These are phyloP conservation scores for Schizopygopsis malacanthus DNA, from an alignment of 2,797 vertebrate species.

Conservation along the genomic window DNA sequence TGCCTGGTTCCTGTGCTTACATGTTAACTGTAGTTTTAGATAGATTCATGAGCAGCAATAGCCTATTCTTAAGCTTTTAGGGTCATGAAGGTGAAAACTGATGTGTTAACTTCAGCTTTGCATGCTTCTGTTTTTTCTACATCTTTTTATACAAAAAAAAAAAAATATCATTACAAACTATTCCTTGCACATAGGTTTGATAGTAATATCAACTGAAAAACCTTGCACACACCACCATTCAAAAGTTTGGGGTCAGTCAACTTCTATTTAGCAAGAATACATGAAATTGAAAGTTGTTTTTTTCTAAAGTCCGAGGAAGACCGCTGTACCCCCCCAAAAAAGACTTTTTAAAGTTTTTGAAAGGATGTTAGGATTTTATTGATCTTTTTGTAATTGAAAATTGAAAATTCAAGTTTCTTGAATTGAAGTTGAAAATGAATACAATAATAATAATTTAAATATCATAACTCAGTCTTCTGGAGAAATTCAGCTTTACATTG, in stretches of 20 bases:
- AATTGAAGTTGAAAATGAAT: too few relatives aligned
- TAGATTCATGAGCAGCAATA: background rate
- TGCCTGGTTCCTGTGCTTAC: background rate
- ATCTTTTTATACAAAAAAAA: background rate
- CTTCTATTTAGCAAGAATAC: background rate
- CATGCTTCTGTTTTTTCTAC: background rate
- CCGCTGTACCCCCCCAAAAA: too few relatives aligned
- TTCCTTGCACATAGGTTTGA: background rate
- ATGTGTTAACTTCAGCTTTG: background rate
- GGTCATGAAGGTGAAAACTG: background rate
- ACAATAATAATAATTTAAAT: too few relatives aligned
- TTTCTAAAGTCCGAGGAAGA: too few relatives aligned
- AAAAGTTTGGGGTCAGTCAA: background rate
- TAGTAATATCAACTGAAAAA: background rate
- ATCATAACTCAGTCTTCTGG: too few relatives aligned
- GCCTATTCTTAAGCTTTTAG: background rate
- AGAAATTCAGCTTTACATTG: too few relatives aligned
- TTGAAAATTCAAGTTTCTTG: too few relatives aligned
- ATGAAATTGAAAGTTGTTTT: too few relatives aligned
- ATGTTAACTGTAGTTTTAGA: background rate
- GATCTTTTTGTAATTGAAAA: background rate
- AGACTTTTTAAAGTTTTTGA: too few relatives aligned
- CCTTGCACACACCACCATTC: background rate
- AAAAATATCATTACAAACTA: background rate
- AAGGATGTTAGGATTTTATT: background rate